A percentile compares a stretch with the other conserved stretches of the same genome.
phyloP scores from a whole-genome alignment of 2,113 vertebrate genomes.

The Polypterus bichir region DNA sequence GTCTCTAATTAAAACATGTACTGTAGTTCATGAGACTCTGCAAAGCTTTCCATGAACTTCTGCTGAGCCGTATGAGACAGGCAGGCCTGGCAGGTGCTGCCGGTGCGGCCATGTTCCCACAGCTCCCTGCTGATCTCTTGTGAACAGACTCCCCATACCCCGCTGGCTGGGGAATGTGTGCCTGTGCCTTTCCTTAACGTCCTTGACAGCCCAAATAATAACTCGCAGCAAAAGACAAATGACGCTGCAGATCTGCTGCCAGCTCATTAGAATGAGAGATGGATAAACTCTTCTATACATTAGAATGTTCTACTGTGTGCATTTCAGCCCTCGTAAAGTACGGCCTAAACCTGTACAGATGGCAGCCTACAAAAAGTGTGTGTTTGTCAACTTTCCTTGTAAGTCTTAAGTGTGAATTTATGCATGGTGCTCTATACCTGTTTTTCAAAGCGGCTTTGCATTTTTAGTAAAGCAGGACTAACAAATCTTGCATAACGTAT shows the following conservation, averaged over 20 bases:
- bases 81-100: neutral
- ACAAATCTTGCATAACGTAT: too few relatives aligned
- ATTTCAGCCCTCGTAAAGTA: neutral
- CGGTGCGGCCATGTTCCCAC: slow-evolving; percentile 36
- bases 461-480: neutral
- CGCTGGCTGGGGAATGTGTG: slow-evolving; percentile 32
- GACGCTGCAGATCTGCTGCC: slow-evolving; percentile 25
- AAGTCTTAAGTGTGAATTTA: too few relatives aligned
- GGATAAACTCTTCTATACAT: slow-evolving; percentile 14
- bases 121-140: slow-evolving; percentile 42
- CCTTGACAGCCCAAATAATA: slow-evolving; percentile 50
- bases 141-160: slow-evolving; percentile 39
- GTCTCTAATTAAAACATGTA: too few relatives aligned
- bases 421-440: too few relatives aligned
- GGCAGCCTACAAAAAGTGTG: too few relatives aligned
- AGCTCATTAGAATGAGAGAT: slow-evolving; percentile 36
- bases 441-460: slow-evolving; percentile 31
- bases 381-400: too few relatives aligned
- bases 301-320: neutral
- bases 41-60: slow-evolving; percentile 28
- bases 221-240: slow-evolving; percentile 34
- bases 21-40: neutral
- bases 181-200: slow-evolving; percentile 38
- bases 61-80: neutral
- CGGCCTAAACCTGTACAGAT: too few relatives aligned